Percentiles rank a stretch among this genome's conserved stretches.
Conservation (phyloP, 2,888 invertebrate genomes). For the Mimachlamys varia region DNA sequence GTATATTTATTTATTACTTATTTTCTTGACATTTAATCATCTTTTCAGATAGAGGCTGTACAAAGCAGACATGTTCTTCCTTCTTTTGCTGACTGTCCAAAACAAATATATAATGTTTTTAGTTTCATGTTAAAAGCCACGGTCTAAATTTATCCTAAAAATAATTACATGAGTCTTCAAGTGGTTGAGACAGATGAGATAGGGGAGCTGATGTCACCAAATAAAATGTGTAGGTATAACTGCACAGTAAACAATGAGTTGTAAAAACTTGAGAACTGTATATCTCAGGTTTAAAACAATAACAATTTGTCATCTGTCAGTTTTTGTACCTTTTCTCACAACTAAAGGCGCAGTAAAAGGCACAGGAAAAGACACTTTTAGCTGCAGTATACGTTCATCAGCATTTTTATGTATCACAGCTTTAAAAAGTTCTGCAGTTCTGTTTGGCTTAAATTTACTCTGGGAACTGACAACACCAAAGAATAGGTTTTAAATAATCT, state of each 20-base stretch:
- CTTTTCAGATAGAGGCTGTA: too few species aligned
- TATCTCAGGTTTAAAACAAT: neutral
- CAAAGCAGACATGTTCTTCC: too few species aligned
- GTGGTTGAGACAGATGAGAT: neutral
- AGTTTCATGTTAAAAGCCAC: too few species aligned
- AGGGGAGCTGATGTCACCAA: neutral
- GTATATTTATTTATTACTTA: too few species aligned
- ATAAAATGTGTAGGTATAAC: neutral
- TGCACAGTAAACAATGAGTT: neutral
- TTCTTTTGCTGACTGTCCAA: too few species aligned
- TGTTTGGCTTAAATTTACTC: neutral
- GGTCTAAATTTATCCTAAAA: too few species aligned
- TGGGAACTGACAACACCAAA: too few species aligned
- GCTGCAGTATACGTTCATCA: neutral
- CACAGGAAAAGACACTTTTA: neutral
- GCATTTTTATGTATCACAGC: neutral
- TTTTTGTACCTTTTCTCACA: neutral
- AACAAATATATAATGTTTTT: too few species aligned
- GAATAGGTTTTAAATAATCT: conserved; percentile 80
- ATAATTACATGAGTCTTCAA: too few species aligned
- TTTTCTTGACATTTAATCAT: too few species aligned
- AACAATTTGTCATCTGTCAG: conserved; percentile 32
- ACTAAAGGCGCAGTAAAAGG: neutral
- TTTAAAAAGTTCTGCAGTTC: neutral
- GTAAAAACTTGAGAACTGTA: neutral